phyloP scores from a whole-genome alignment of 2,797 vertebrate genomes.

The Nothura maculosa region DNA sequence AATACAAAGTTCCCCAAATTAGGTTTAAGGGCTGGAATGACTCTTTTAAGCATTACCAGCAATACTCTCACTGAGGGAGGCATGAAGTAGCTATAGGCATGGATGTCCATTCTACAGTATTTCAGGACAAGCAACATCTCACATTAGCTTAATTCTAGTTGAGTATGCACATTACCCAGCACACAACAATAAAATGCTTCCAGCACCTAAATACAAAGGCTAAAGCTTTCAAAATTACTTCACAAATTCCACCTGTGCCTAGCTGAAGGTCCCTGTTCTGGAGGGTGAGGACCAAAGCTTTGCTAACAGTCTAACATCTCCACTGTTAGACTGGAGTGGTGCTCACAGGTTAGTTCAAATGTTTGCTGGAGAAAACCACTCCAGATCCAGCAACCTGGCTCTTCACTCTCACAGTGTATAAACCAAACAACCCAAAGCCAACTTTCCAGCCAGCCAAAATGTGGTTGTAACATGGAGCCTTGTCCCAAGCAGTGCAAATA shows the following conservation, averaged over 20 bases:
- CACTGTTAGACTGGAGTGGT: no score
- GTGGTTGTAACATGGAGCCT: not conserved
- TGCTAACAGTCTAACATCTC: no score
- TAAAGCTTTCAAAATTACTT: not conserved
- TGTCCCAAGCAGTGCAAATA: accelerated
- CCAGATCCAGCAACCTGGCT: no score
- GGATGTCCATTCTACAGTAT: not conserved
- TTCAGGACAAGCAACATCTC: not conserved
- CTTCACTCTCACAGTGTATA: no score
- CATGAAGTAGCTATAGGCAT: not conserved
- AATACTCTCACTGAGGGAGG: accelerated
- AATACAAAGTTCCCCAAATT: not conserved
- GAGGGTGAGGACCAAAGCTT: no score
- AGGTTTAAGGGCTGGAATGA: not conserved
- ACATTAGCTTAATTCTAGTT: not conserved
- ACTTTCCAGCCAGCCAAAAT: not conserved
- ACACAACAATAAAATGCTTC: not conserved
- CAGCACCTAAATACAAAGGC: accelerated
- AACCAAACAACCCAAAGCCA: not conserved
- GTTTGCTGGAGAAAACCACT: no score
- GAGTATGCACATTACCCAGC: not conserved
- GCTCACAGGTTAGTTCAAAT: no score
- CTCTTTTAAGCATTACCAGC: not conserved
- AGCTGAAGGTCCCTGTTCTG: not conserved
- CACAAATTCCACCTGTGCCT: not conserved